Conservation (phyloP, 2,797 vertebrate species). For the Acanthurus lineatus region DNA sequence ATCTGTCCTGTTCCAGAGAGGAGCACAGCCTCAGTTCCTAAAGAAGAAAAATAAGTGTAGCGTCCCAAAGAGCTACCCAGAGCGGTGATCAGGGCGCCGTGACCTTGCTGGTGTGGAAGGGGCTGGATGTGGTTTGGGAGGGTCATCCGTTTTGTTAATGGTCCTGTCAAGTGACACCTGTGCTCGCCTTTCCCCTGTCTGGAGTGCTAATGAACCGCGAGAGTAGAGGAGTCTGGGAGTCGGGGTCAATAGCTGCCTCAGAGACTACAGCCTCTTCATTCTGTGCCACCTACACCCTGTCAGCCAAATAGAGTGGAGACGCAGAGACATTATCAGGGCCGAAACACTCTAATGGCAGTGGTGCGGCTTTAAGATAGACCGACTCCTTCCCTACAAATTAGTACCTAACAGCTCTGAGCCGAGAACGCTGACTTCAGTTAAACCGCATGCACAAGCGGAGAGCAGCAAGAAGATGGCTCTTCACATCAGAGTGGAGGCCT, state of each 20-base stretch:
- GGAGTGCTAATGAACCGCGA: slow-evolving; percentile 86
- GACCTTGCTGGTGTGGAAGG: slow-evolving; percentile 83
- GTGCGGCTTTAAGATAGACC: slow-evolving; percentile 56
- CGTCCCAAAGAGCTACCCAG: slow-evolving; percentile 61
- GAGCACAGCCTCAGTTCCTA: slow-evolving; percentile 36
- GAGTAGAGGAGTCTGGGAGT: slow-evolving; percentile 80
- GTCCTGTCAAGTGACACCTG: slow-evolving; percentile 90
- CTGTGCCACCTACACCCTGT: slow-evolving; percentile 69
- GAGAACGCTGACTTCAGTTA: slow-evolving; percentile 58
- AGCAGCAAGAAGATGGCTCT: slow-evolving; percentile 61
- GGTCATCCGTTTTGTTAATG: slow-evolving; percentile 89
- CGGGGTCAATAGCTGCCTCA: slow-evolving; percentile 78
- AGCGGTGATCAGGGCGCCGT: slow-evolving; percentile 73
- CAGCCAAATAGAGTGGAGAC: slow-evolving; percentile 70
- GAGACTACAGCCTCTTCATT: slow-evolving; percentile 61
- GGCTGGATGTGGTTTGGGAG: slow-evolving; percentile 78
- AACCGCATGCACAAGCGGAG: slow-evolving; percentile 42
- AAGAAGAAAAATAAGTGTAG: slow-evolving; percentile 70
- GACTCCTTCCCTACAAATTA: slow-evolving; percentile 59
- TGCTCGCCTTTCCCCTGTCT: slow-evolving; percentile 87
- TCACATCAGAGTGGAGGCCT: slow-evolving; percentile 52
- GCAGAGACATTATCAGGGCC: slow-evolving; percentile 61
- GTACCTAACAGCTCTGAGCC: slow-evolving; percentile 44
- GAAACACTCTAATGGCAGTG: slow-evolving; percentile 57
- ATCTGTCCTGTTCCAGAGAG: slow-evolving; percentile 18